Evolutionary conservation across 2,888 invertebrate genomes (phyloP).

Genomic region (Lobophora halterata): DNA sequence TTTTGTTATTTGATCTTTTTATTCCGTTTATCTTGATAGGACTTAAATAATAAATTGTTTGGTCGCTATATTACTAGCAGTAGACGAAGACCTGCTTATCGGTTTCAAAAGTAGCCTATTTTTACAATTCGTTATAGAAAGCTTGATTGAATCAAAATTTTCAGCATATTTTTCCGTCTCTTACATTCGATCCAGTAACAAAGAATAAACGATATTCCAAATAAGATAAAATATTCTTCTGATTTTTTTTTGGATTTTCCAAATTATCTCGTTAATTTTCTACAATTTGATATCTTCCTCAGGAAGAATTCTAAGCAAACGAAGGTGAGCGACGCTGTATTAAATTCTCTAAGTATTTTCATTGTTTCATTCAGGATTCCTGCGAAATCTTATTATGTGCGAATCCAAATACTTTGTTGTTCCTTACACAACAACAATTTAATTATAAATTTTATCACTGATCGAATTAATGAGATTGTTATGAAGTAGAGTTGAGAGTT

Average conservation of each 20-base stretch:
- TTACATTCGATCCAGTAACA: too few relatives aligned
- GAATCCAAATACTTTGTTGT: conserved; percentile 22
- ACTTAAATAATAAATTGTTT: too few relatives aligned
- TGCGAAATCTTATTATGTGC: conserved; percentile 19
- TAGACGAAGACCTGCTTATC: too few relatives aligned
- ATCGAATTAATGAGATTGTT: not conserved
- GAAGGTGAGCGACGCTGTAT: conserved; percentile 28
- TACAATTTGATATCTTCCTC: conserved; percentile 28
- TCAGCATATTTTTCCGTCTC: too few relatives aligned
- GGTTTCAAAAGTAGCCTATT: too few relatives aligned
- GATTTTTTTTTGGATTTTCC: not conserved
- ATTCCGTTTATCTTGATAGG: too few relatives aligned
- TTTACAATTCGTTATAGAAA: too few relatives aligned
- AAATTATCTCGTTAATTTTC: conserved; percentile 17
- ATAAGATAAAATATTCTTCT: not conserved
- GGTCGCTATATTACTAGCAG: too few relatives aligned
- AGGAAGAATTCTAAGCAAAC: conserved; percentile 27
- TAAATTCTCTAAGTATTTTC: conserved; percentile 32
- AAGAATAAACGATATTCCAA: too few relatives aligned
- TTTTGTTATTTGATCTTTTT: too few relatives aligned
- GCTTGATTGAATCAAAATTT: too few relatives aligned
- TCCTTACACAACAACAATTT: conserved; percentile 16
- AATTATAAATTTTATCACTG: conserved; percentile 10
- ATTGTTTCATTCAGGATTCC: conserved; percentile 22
- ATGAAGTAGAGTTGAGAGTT: too few relatives aligned